Evolutionary conservation across 2,113 vertebrate genomes (phyloP), one percentile per base, ranked within the genome.

Genomic region (Ceyx margarethae): DNA sequence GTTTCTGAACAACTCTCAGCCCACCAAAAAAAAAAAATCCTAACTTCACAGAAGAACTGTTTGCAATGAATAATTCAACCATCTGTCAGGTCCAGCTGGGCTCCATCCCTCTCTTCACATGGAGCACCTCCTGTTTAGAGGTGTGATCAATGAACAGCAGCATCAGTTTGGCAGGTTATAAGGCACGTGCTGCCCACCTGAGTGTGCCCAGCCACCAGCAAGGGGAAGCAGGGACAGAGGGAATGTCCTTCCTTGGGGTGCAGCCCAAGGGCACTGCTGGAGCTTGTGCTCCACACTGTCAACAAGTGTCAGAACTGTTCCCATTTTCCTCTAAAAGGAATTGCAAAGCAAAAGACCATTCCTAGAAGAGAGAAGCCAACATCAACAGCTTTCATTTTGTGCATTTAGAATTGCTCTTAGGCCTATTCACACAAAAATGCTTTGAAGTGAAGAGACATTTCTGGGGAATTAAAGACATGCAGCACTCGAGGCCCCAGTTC

Each of bases 51-150:
- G 54, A 28, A 4, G 28, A 91, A 89, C 53, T 28, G 48, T 58
- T 86, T 79, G 86, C 86, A 94, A 51, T 89, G 90, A 94, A 95
- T 86, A 94, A 95, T 81, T 93, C 83, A 65, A 19, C 91, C 92
- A 94, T 94, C 90, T 95, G 93, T n/a, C 80, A 81, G 9, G 54
- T 72, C 83, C 90, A 94, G 73, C 88, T 95, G 92, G 91, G 88
- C 28, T 45, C 50, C 20, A 57, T 72, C 65, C 65, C 35, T 45
- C 75, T 72, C 73, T 78, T 75, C 86, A 73, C 28, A n/a, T 3
- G 11, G 68, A 87, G 21, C 25, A 66, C n/a, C 48, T 74, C 86
- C 25, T 80, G 37, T 74, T 48, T 67, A 23, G 3, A 57, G 71
- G 69, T 75, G 58, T 73, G 80, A 91, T 54, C 83, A 73, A 21